phyloP scores from a whole-genome alignment of 2,113 vertebrate species.

The Pluvianellus socialis region DNA sequence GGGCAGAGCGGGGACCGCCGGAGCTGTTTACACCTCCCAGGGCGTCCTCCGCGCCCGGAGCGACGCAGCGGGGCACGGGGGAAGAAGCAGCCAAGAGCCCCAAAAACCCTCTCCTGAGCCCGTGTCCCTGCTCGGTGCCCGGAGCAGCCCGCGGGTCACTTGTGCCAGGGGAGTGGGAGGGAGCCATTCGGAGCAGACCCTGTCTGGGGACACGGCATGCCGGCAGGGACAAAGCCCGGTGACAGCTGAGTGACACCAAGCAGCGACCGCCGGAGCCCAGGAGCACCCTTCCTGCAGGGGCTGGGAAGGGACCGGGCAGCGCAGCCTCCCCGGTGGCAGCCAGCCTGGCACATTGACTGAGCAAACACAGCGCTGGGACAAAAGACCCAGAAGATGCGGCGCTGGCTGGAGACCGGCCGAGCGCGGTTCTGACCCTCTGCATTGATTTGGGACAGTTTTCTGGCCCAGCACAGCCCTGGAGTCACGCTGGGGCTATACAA shows the following conservation, averaged over 20 bases:
- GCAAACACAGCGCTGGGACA: neutral
- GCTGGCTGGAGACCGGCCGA: neutral
- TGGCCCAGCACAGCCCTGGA: neutral
- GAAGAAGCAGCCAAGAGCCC: neutral
- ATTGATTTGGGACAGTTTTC: neutral
- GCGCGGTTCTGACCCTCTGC: accelerated
- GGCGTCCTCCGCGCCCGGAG: neutral
- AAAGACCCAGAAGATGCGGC: neutral
- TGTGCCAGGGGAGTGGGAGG: neutral
- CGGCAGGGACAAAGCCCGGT: neutral
- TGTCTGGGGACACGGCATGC: accelerated
- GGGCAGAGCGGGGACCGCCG: neutral
- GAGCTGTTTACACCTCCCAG: neutral
- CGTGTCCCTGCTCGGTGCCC: neutral
- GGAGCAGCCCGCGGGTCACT: accelerated
- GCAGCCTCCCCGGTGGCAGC: too few species aligned
- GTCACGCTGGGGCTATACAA: neutral
- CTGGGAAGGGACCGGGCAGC: neutral
- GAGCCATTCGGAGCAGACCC: neutral
- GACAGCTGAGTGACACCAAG: neutral
- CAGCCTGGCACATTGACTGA: neutral
- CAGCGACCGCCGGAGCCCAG: neutral
- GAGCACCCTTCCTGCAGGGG: neutral
- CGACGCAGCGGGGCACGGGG: accelerated
- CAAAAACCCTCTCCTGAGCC: neutral